Base-by-base conservation (phyloP, 2,888 invertebrate genomes). In the Drosophila subquinaria region DNA sequence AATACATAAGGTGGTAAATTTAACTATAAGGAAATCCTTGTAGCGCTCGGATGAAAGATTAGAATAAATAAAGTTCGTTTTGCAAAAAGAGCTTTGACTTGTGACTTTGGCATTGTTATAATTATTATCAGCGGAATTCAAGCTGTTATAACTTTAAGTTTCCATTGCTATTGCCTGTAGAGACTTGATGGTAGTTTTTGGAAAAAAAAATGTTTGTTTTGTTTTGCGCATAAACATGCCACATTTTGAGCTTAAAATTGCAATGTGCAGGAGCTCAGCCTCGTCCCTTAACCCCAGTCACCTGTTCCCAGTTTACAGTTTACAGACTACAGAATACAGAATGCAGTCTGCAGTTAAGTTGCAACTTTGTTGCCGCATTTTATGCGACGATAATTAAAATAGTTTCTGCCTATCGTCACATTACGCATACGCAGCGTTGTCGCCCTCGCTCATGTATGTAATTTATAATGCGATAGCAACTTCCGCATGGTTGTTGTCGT, bases 391-490 rank as follows among this genome's bases (percentile, higher is more conserved):
- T 60, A 83, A 57, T 86, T 88, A 85, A 87, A 82, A 82, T 82
- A 85, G 82, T 88, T 88, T 69, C 80, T 85, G 81, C 77, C 88
- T 88, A 85, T 88, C 70, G 86, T 73, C 88, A 77, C 73, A 88
- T 88, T 78, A 84, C 81, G 84, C 75, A 82, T 82, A 82, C 85
- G 72, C 67, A 79, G 43, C 75, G 71, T 76, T 40, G 59, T 50
- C 45, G 52, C 42, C 47, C 35, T 30, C 40, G 43, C 45, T 51
- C 56, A 36, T 69, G 60, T 66, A 68, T 78, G 85, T 83, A 84
- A 88, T 81, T 87, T 76, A 87, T 87, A 84, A 86, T 86, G 84
- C 81, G 81, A 83, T 69, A 72, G 72, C 62, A 83, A 85, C 87
- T 88, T 86, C 88, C 88, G 86, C 77, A 55, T 81, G 60, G 53